Evolutionary conservation across 1,140 invertebrate species (phyloP), one percentile per base, ranked within the genome.

Genomic region (Cepaea nemoralis): DNA sequence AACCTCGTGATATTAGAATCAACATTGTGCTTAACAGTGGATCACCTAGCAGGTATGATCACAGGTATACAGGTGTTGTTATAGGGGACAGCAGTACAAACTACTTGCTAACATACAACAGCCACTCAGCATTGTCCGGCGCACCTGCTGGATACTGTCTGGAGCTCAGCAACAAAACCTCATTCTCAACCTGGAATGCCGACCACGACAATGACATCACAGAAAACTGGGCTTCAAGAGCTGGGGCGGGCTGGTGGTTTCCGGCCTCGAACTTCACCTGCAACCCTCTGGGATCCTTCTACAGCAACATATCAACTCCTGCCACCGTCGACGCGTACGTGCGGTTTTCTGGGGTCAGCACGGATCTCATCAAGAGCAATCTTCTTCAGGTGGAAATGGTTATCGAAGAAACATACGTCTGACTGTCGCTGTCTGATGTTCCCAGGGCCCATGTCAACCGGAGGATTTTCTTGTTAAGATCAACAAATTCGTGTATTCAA

Each of bases 171-270:
- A 63, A 63, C 27, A 63, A 31, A 27, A 63, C 59, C 2, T 31
- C 59, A 6, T 63, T 63, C 59, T 63, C 59, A 6, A 63, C 59
- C n/a, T 63, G 27, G n/a, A 27, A 63, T 27, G 59, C 59, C n/a
- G 59, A 63, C 16, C 59, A 63, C n/a, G 59, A 63, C 22, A 16
- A 27, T 22, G 59, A 63, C 59, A 63, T 6, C 27, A 63, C 6
- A 31, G 59, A 31, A 5, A 63, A 63, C n/a, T 63, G 59, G 59
- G 59, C 59, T 6, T 3, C 33, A 5, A 63, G n/a, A 63, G 59
- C 59, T 63, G 59, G 59, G 2, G 59, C n/a, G 6, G 59, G 59
- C 59, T 63, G 27, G 59, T 63, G 59, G 59, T 63, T 63, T 31
- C 59, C 59, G 1, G 19, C 59, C 3, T 31, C 33, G 1, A 63